Evolutionary conservation across 2,797 vertebrate species (phyloP).

Genomic region (Cichlasoma orientale): DNA sequence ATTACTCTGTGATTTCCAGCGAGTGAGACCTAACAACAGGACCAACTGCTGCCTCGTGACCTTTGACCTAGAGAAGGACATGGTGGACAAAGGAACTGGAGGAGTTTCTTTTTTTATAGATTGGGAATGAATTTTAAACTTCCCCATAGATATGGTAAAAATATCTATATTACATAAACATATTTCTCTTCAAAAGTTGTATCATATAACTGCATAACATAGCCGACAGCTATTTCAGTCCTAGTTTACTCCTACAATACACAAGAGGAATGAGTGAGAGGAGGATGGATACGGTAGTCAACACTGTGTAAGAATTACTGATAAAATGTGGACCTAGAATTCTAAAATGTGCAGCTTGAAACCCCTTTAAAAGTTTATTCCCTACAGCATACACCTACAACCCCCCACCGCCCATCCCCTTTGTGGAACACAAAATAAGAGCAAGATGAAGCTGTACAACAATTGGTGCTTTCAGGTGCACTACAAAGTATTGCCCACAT

Average conservation of each 20-base stretch:
- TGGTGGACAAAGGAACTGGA: background rate
- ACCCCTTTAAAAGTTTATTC: background rate
- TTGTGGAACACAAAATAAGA: background rate
- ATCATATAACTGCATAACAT: background rate
- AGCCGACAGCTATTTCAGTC: background rate
- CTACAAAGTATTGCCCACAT: background rate
- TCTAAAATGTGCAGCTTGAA: background rate
- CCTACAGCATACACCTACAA: background rate
- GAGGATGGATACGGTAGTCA: background rate
- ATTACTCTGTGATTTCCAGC: background rate
- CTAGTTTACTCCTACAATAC: slow-evolving; percentile 1
- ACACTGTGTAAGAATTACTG: background rate
- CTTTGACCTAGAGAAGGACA: background rate
- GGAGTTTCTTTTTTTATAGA: background rate
- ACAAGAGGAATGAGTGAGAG: background rate
- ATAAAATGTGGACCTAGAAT: background rate
- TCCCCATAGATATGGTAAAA: background rate
- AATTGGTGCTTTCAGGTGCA: background rate
- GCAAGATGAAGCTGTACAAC: background rate
- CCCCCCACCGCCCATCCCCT: no score
- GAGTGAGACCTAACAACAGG: background rate
- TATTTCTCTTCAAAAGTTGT: background rate
- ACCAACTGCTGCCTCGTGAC: background rate
- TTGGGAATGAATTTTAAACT: background rate
- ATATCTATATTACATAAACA: background rate